Conservation (phyloP, 2,888 invertebrate species). For the Lingula anatina region DNA sequence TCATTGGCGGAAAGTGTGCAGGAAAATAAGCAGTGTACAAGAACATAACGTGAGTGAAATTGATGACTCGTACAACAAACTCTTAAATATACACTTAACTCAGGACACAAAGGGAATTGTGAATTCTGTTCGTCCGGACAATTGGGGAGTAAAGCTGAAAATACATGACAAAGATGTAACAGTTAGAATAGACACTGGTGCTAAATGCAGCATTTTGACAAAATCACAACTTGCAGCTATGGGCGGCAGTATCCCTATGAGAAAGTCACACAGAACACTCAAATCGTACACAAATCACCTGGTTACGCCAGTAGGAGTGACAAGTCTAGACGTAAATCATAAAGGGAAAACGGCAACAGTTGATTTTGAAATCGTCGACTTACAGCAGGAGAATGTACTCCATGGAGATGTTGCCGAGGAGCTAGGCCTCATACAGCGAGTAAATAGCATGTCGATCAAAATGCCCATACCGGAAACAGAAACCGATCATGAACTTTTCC, state of each 20-base stretch:
- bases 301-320: conserved; percentile 6
- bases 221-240: neutral
- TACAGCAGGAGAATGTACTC: conserved; percentile 8
- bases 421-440: conserved; percentile 6
- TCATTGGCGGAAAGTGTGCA: conserved; percentile 2
- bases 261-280: no score
- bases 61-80: no score
- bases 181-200: conserved; percentile 2
- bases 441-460: neutral
- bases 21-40: no score
- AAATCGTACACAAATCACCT: conserved; percentile 9
- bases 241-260: no score
- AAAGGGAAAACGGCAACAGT: no score
- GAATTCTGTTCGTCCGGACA: no score
- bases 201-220: neutral
- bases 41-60: no score
- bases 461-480: no score
- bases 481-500: conserved; percentile 4
- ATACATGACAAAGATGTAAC: no score
- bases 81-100: no score
- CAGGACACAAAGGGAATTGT: no score
- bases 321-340: neutral
- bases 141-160: no score
- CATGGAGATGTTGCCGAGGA: conserved; percentile 6
- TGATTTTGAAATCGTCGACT: conserved; percentile 8